phyloP scores from a whole-genome alignment of 92 coral and sea anemone species.

The Epizoanthus illoricatus region DNA sequence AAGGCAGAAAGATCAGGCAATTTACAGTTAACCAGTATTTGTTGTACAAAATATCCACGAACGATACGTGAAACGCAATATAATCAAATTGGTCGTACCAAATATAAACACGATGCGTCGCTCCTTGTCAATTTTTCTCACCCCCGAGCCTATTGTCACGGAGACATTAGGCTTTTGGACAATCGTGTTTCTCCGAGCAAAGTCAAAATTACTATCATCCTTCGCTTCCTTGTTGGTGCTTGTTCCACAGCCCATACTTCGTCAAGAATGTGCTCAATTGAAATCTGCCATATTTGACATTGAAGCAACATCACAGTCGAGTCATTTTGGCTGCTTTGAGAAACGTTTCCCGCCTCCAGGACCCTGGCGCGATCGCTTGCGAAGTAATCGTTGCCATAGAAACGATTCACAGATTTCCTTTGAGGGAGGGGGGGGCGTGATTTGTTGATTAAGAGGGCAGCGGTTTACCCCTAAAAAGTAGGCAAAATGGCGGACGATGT shows the following conservation, averaged over 20 bases:
- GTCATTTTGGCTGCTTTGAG: neutral
- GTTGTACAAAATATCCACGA: neutral
- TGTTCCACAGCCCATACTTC: conserved; percentile 77
- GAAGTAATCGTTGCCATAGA: conserved; percentile 35
- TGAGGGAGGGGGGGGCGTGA: neutral
- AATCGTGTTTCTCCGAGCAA: conserved; percentile 77
- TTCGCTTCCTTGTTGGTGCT: conserved; percentile 47
- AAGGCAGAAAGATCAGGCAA: neutral
- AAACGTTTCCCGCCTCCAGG: neutral
- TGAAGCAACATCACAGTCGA: too few relatives aligned
- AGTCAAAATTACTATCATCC: conserved; percentile 60
- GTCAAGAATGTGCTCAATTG: neutral
- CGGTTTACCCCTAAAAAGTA: conserved; percentile 4
- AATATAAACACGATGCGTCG: conserved; percentile 76
- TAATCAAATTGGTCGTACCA: conserved; percentile 52
- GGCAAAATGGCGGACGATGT: conserved; percentile 36
- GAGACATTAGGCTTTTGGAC: conserved; percentile 70
- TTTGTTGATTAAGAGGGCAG: neutral
- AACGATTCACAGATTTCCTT: neutral
- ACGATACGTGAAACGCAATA: neutral
- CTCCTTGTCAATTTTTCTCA: conserved; percentile 69
- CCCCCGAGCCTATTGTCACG: conserved; percentile 78
- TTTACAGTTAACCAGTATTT: neutral
- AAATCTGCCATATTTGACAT: neutral
- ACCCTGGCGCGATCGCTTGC: conserved; percentile 5